These are phyloP conservation scores for Potamarius usumacintae DNA, from an alignment of 2,113 vertebrate species.

Conservation along the genomic window DNA sequence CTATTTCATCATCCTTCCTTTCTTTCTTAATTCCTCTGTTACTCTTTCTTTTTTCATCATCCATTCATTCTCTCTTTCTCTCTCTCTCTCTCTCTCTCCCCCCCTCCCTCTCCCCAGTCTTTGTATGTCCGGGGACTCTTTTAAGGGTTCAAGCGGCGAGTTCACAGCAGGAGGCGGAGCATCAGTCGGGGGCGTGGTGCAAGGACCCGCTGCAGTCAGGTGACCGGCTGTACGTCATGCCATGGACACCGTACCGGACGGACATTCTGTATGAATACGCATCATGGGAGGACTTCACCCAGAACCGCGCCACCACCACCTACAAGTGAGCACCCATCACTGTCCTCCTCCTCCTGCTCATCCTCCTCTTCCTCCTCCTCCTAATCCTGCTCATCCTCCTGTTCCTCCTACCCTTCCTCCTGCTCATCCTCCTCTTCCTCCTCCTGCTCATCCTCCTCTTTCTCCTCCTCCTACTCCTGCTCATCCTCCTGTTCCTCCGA, in stretches of 20 bases:
- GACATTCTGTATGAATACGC: conserved; percentile 91
- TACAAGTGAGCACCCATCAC: conserved; percentile 77
- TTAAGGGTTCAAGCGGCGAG: conserved; percentile 84
- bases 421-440: too few relatives aligned
- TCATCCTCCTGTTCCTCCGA: too few relatives aligned
- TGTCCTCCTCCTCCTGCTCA: too few relatives aligned
- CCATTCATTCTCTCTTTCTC: conserved; percentile 3
- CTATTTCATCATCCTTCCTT: conserved; percentile 4
- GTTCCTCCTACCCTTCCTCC: too few relatives aligned
- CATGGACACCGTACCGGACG: conserved; percentile 92
- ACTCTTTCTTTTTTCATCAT: not conserved
- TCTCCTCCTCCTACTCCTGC: too few relatives aligned
- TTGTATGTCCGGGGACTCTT: conserved; percentile 90
- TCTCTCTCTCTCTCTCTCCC: conserved; percentile 51
- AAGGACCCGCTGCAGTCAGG: conserved; percentile 92
- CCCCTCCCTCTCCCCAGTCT: conserved; percentile 76
- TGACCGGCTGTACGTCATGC: conserved; percentile 92
- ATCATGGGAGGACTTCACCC: conserved; percentile 89
- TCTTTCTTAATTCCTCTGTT: not conserved
- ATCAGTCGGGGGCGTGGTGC: conserved; percentile 93
- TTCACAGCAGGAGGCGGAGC: conserved; percentile 85
- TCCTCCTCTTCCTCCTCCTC: too few relatives aligned
- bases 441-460: too few relatives aligned
- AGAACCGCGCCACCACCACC: conserved; percentile 83
- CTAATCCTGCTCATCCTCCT: too few relatives aligned